Evolutionary conservation across 2,888 invertebrate genomes (phyloP).

Genomic region (Tuta absoluta): DNA sequence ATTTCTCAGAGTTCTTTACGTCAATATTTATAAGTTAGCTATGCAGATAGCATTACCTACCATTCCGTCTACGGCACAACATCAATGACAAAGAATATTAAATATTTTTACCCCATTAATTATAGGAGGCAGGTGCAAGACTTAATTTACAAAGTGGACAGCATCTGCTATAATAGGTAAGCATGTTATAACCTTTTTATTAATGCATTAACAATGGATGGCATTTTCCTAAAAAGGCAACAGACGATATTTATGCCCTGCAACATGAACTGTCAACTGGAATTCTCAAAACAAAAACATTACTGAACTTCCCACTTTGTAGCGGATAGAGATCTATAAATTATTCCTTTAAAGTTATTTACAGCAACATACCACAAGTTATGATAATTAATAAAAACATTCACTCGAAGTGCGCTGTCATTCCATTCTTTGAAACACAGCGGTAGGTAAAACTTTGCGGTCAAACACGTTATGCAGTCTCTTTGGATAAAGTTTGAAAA

Average conservation of each 20-base stretch:
- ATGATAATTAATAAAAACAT: background rate
- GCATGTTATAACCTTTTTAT: background rate
- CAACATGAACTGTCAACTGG: background rate
- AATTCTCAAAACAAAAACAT: background rate
- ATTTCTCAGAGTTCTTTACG: no score
- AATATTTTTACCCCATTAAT: background rate
- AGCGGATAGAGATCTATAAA: background rate
- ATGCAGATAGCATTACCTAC: no score
- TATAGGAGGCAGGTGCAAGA: slow-evolving; percentile 1
- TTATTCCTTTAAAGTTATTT: slow-evolving; percentile 3
- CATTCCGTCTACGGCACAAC: no score
- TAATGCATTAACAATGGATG: background rate
- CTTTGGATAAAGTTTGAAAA: background rate
- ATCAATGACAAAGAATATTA: no score
- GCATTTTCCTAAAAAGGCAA: background rate
- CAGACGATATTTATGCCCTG: background rate
- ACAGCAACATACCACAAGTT: slow-evolving; percentile 20
- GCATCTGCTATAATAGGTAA: background rate
- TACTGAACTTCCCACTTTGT: background rate
- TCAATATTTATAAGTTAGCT: no score
- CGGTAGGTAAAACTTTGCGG: background rate
- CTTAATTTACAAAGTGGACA: background rate
- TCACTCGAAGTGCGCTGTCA: background rate
- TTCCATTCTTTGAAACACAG: background rate
- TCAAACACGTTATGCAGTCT: slow-evolving; percentile 4